phyloP scores from a whole-genome alignment of 1,140 invertebrate genomes.

The Papilio machaon region DNA sequence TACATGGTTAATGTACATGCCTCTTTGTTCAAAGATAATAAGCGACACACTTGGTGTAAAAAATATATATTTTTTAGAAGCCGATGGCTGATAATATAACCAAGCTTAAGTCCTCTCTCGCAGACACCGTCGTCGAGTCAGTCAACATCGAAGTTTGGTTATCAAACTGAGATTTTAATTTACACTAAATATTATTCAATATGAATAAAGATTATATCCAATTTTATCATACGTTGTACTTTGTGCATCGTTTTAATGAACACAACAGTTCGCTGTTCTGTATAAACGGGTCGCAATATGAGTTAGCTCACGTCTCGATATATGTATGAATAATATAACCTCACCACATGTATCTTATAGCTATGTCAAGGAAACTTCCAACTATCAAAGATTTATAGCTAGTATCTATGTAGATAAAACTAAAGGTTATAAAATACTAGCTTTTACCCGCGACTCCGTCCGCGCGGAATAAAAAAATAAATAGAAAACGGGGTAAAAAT shows the following conservation, averaged over 20 bases:
- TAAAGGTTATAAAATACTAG: background rate
- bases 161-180: too few species aligned
- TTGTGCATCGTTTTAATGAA: background rate
- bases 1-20: constrained; percentile 2
- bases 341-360: constrained; percentile 5
- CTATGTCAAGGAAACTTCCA: constrained; percentile 29
- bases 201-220: background rate
- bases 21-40: background rate
- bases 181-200: background rate
- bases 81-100: background rate
- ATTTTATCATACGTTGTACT: background rate
- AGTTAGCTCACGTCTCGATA: background rate
- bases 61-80: background rate
- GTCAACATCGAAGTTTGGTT: too few species aligned
- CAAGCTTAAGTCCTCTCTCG: too few species aligned
- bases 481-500: too few species aligned
- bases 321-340: background rate
- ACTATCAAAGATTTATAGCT: constrained; percentile 16
- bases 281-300: constrained; percentile 19
- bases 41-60: background rate
- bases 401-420: background rate
- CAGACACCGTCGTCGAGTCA: too few species aligned
- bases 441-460: too few species aligned
- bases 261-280: background rate
- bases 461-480: too few species aligned